Base-by-base conservation (phyloP, 1,140 invertebrate species). In the Pomacea maculata region DNA sequence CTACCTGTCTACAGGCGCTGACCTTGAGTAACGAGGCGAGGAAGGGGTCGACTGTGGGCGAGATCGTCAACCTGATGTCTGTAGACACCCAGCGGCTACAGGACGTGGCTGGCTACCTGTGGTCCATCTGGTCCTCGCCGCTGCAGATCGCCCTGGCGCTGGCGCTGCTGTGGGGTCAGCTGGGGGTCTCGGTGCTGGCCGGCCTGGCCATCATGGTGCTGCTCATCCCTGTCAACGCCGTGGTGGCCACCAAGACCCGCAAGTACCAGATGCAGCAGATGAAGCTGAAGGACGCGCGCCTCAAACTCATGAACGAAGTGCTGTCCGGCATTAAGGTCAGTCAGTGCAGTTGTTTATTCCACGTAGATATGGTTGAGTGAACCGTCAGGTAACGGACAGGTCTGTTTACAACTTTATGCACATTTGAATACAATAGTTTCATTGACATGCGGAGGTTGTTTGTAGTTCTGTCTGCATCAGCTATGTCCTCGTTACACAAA, bases 41-140 rank as follows among this genome's bases (percentile, higher is more conserved):
- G 55, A 87, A 90, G 54, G 84, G 89, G 68, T 87, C 92, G 11
- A 93, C 93, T 4, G 89, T 92, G 11, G 93, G 93, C 14, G 92
- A 94, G 86, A 94, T 94, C 75, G 92, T 93, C 45, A 94, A 94
- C 82, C 84, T 93, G 65, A 92, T 93, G 90, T 88, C 93, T 0
- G 91, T 92, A 25, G 93, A 93, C 86, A 88, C 90, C 21, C 90
- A 92, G 79, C 81, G 87, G 12, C 82, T 91, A 29, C 85, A 88
- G 82, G 92, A 93, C 78, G 83, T 92, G 34, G 90, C 89, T 12
- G 90, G 88, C 5, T 98, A 97, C 88, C 92, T 99, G 80, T 98
- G 98, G 90, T 97, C 98, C 95, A 93, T 99, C 84, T 99, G 97
- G 97, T 98, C 97, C 1, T 96, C 96, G 9, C 97, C 97, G 0